Evolutionary conservation across 64 coral and sea anemone genomes (phyloP).

Genomic region (Astreopora myriophthalma): DNA sequence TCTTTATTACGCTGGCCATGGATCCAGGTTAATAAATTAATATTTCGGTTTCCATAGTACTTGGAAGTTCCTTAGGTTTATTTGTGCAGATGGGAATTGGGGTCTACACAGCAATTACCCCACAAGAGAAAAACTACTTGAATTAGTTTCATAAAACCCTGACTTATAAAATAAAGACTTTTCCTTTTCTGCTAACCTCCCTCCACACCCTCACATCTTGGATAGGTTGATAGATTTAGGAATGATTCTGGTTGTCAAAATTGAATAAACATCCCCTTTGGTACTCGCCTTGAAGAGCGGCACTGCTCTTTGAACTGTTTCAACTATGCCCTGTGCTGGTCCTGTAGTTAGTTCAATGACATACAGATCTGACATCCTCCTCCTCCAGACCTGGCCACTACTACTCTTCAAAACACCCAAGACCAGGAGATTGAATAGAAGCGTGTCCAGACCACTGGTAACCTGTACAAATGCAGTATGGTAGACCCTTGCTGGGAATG

Average conservation of each 20-base stretch:
- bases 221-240: not conserved
- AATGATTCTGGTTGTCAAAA: not conserved
- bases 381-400: slow-evolving; percentile 86
- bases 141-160: not conserved
- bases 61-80: too few species aligned
- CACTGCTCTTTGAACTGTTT: not conserved
- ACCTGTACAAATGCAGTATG: slow-evolving; percentile 51
- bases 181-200: too few species aligned
- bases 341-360: slow-evolving; percentile 79
- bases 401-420: slow-evolving; percentile 69
- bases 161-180: not conserved
- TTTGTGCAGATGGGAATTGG: too few species aligned
- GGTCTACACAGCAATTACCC: too few species aligned
- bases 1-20: too few species aligned
- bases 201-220: not conserved
- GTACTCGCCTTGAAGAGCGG: not conserved
- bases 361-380: slow-evolving; percentile 82
- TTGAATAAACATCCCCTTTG: not conserved
- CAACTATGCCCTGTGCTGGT: not conserved
- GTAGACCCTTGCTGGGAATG: too few species aligned
- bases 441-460: slow-evolving; percentile 66
- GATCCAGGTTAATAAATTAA: too few species aligned
- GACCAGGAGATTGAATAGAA: slow-evolving; percentile 85
- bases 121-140: too few species aligned
- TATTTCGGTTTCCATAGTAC: too few species aligned